Percentiles rank a stretch among this genome's conserved stretches.
phyloP scores from a whole-genome alignment of 2,113 vertebrate species.

The Chrysochloris asiatica region DNA sequence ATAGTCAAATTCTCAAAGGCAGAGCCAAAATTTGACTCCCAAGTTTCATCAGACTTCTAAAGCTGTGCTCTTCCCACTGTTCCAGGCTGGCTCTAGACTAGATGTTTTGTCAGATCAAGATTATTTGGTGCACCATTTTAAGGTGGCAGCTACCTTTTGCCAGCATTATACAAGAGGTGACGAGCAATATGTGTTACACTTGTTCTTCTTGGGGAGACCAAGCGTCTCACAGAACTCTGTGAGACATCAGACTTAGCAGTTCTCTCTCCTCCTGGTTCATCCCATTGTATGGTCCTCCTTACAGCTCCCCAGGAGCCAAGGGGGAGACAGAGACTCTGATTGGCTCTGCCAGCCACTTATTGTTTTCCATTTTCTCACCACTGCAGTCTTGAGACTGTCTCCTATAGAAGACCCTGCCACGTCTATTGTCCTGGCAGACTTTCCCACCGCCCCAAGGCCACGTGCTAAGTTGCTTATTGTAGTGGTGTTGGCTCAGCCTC shows the following conservation, averaged over 20 bases:
- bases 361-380: constrained; percentile 64
- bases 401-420: constrained; percentile 62
- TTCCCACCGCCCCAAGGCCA: constrained; percentile 76
- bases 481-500: constrained; percentile 77
- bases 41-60: not conserved
- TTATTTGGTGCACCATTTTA: not conserved
- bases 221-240: not conserved
- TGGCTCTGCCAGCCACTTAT: constrained; percentile 60
- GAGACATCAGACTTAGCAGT: not conserved
- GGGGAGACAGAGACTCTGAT: constrained; percentile 19
- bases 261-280: not conserved
- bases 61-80: not conserved
- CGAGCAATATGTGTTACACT: not conserved
- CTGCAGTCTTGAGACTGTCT: constrained; percentile 61
- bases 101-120: not conserved
- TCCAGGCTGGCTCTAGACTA: not conserved
- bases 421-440: constrained; percentile 77
- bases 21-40: not conserved
- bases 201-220: not conserved
- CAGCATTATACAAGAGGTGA: not conserved
- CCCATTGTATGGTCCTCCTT: constrained; percentile 56
- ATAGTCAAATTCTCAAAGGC: not conserved
- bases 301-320: constrained; percentile 31
- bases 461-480: constrained; percentile 54
- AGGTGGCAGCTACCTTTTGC: not conserved